Evolutionary conservation across 2,797 vertebrate species (phyloP), one percentile per base, ranked within the genome.

Genomic region (Manis pentadactyla): DNA sequence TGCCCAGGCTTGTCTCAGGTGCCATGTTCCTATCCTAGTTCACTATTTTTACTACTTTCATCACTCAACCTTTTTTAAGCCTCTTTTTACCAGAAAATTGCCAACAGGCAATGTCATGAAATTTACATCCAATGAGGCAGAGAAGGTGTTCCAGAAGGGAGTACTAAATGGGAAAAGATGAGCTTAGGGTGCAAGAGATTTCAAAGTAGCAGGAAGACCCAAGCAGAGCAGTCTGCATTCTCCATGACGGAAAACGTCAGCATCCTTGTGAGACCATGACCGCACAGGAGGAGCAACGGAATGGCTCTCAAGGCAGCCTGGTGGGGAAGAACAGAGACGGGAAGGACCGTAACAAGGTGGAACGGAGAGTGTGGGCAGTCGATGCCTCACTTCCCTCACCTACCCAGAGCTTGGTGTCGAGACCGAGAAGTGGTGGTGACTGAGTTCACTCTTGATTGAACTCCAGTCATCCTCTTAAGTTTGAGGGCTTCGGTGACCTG

Each of bases 81-180:
- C 39, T 79, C 55, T 87, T 95, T 75, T 90, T 49, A 90, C 73
- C 10, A 81, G 46, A 11, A 87, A 39, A 27, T 68, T 96, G 82
- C 31, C 19, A 88, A 83, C 0, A 83, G 68, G 14, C 59, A 88
- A 39, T 83, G 31, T 64, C 34, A 94, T 89, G 93, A 95, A 93
- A 79, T 78, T 51, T 79, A 55, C 64, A 83, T 75, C 57, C 94
- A 71, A 74, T 71, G 78, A 94, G 27, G 90, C 51, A 89, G 55
- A 87, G 49, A 87, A 93, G 31, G 25, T 34, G 37, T 68, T 92
- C 89, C 83, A 51, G 42, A 92, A 86, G 4, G 59, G n/a, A 93
- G 42, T 57, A 31, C 46, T 71, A 69, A 94, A 96, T 0, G 31
- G 13, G 25, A 53, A 87, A 94, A 61, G 15, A 49, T 49, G 85